These are phyloP conservation scores for Aspiorhynchus laticeps DNA, from an alignment of 2,113 vertebrate species.

Conservation along the genomic window DNA sequence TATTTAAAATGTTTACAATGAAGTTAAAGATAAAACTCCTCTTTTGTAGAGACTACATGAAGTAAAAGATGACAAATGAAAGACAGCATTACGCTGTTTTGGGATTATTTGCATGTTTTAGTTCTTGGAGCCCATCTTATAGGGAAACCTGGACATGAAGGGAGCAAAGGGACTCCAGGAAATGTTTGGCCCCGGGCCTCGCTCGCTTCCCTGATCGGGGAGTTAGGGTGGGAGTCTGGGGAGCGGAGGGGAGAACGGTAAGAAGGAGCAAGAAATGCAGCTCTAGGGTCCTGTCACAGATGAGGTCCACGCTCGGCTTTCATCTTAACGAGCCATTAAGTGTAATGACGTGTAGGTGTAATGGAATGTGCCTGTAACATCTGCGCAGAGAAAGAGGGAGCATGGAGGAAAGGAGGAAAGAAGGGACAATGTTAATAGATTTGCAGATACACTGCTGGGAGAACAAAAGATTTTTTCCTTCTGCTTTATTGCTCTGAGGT, in stretches of 20 bases:
- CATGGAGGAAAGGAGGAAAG: conserved; percentile 41
- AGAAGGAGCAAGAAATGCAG: conserved; percentile 13
- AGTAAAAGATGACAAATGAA: background rate
- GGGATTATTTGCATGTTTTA: background rate
- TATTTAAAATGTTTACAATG: background rate
- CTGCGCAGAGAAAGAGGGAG: conserved; percentile 78
- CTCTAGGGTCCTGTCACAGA: conserved; percentile 80
- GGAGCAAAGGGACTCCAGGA: background rate
- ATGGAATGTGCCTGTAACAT: conserved; percentile 95
- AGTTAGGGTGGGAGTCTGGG: background rate
- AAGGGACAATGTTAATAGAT: conserved; percentile 82
- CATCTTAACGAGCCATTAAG: conserved; percentile 94
- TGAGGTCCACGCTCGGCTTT: conserved; percentile 85
- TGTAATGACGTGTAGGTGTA: conserved; percentile 96
- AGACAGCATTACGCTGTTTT: background rate
- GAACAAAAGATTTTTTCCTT: conserved; percentile 89
- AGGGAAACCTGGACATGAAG: background rate
- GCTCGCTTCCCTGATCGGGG: background rate
- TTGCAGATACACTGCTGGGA: conserved; percentile 86
- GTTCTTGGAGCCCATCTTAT: background rate
- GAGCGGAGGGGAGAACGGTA: background rate
- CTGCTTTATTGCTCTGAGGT: conserved; percentile 84
- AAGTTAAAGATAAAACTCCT: background rate
- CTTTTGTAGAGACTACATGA: background rate
- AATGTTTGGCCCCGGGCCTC: conserved; percentile 20